phyloP scores from a whole-genome alignment of 2,888 invertebrate genomes.

The Lacanobia oleracea region DNA sequence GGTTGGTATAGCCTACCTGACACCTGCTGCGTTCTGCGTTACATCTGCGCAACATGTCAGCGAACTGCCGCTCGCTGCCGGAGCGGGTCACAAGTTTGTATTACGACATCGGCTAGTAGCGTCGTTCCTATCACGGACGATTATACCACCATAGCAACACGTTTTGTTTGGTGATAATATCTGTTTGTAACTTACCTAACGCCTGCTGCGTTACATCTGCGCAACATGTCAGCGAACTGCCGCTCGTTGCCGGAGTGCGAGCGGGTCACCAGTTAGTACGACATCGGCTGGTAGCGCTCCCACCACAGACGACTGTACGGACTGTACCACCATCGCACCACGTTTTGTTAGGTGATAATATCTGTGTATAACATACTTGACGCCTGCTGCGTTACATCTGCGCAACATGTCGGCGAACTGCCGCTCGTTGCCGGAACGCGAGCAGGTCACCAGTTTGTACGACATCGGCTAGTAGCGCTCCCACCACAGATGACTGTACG shows the following conservation, averaged over 20 bases:
- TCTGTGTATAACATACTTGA: slow-evolving; percentile 89
- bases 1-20: too few species aligned
- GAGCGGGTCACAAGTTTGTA: slow-evolving; percentile 93
- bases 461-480: slow-evolving; percentile 96
- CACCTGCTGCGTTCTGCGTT: slow-evolving; percentile 91
- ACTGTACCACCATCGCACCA: slow-evolving; percentile 84
- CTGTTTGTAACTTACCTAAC: slow-evolving; percentile 87
- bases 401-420: slow-evolving; percentile 94
- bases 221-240: slow-evolving; percentile 93
- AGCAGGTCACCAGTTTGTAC: slow-evolving; percentile 92
- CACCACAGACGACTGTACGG: slow-evolving; percentile 93
- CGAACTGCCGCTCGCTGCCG: slow-evolving; percentile 93
- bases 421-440: slow-evolving; percentile 93
- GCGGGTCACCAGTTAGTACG: slow-evolving; percentile 93
- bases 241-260: slow-evolving; percentile 93
- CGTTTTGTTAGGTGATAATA: slow-evolving; percentile 91
- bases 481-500: slow-evolving; percentile 93
- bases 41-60: slow-evolving; percentile 94
- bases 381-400: slow-evolving; percentile 94
- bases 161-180: too few species aligned
- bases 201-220: slow-evolving; percentile 94
- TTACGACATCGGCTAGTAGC: too few species aligned
- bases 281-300: slow-evolving; percentile 96
- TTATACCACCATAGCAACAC: too few species aligned
- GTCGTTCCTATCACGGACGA: too few species aligned